Evolutionary conservation across 2,888 invertebrate species (phyloP), one percentile per base, ranked within the genome.

Genomic region (Apomyelois bistriatella): DNA sequence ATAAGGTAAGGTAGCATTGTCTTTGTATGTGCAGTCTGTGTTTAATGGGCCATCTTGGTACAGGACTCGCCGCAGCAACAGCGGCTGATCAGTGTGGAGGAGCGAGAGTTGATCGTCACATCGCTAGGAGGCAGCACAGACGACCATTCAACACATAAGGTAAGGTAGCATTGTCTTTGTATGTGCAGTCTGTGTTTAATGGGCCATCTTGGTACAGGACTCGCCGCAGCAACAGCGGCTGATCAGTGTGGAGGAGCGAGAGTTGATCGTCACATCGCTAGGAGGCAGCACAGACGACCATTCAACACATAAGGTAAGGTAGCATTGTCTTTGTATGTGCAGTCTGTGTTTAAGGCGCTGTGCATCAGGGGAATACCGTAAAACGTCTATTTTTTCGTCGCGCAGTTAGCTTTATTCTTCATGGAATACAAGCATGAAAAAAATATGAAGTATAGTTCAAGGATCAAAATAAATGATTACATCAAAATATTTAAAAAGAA

Each of bases 21-120:
- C n/a, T n/a, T n/a, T n/a, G n/a, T n/a, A 95, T 95, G 92, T 95
- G 95, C 1, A 92, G 91, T 0, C 74, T 94, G 1, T 93, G 94
- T 17, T 76, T 92, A 28, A 68, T 96, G 96, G 96, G 76, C 90
- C 58, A 54, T 93, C 10, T 81, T 95, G 43, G 89, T 94, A 1
- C 93, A 93, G 59, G 96, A 96, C 72, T 91, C 93, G 0, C 96
- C 96, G 0, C 90, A 92, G 60, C 91, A 94, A 68, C 94, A 93
- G 65, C 82, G 89, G 30, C 91, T 94, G 48, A 96, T 96, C 59
- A 93, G 92, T 46, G 76, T 83, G n/a, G 91, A 93, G 51, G 96
- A 96, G 69, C 90, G 93, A 48, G 82, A 92, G 48, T 93, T 93
- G 85, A 95, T 96, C 58, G 81, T 91, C 55, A 87, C 91, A 3